Base-by-base conservation (phyloP, 2,113 vertebrate genomes). In the Octodon degus region DNA sequence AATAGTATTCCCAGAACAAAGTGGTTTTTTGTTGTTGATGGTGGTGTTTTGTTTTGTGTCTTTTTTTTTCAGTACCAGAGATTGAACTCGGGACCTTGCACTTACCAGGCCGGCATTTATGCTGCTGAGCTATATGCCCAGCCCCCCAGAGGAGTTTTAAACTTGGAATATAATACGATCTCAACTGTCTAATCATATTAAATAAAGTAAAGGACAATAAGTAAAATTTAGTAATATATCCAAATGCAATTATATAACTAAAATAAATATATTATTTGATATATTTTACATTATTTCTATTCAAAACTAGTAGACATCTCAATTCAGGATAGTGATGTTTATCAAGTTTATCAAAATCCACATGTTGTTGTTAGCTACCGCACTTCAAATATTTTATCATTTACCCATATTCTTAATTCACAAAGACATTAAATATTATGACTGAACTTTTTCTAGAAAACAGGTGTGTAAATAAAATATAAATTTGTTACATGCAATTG, bases 181-280 rank as follows among this genome's bases (percentile, higher is more conserved):
- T 58, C 10, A n/a, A 30, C 19, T 30, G 1, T 11, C 8, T 47
- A 67, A 3, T 3, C 8, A 70, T n/a, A 58, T 70, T 83, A 87
- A 63, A 70, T 86, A 86, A 79, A 68, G 0, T 27, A 84, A 63
- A 70, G 70, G 7, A 5, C 79, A 82, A 89, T 0, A 50, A 72
- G 9, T 89, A n/a, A 63, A 40, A 17, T 62, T 80, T 86, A 80
- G 43, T 77, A 92, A 88, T 58, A 92, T 89, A 53, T n/a, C n/a
- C 13, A 79, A 84, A 86, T 76, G 67, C 82, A 19, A 89, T 68
- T 68, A 62, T 62, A 2, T 8, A 86, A 37, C 37, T 16, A 65
- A 60, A 4, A 89, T 85, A 47, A 86, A 53, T 84, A 14, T 58
- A 37, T 32, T 81, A 65, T 58, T 77, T 13, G 27, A 92, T 20